Base-by-base conservation (phyloP, 2,113 vertebrate species). In the Xyrauchen texanus region DNA sequence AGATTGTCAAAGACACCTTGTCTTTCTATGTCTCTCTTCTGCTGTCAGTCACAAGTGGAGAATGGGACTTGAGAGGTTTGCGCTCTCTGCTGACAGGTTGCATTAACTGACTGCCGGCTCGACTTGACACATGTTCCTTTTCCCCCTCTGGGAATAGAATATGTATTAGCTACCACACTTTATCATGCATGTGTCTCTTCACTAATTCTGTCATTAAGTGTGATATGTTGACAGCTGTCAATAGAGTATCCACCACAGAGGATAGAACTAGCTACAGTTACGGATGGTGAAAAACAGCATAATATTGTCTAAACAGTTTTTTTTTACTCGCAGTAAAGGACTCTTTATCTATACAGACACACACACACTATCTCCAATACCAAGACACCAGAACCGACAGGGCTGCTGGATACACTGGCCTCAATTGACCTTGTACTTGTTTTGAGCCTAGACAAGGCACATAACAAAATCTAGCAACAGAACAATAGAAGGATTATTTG, bases 151-250 rank as follows among this genome's bases (percentile, higher is more conserved):
- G 47, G 74, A 65, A 21, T 34, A 45, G 74, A 76, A 65, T 76
- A 65, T 76, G 64, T 62, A 76, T 66, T 42, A 45, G 62, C 74
- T 76, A 15, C 34, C 49, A 45, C 12, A 10, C 64, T 61, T 53
- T 66, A 21, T 34, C 65, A 45, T 60, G 46, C 63, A 78, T 58
- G 34, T 21, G 46, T 73, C 47, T 9, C 73, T 46, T 74, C 7
- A 8, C 15, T 80, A 77, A 77, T 82, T 62, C 79, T 15, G 61
- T 63, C 76, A 68, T 51, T 10, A 80, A 9, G 34, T 60, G 63
- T 64, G 65, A 57, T 77, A 53, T 57, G 49, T 67, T 60, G 77
- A 75, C 64, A 76, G 70, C 68, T 80, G 72, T 76, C 73, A 65
- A 64, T 77, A 71, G 61, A 60, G 52, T 15, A 68, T 49, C 71